A percentile compares a stretch with the other conserved stretches of the same genome.
Evolutionary conservation across 2,888 invertebrate genomes (phyloP).

Genomic region (Ectobius pallidus): DNA sequence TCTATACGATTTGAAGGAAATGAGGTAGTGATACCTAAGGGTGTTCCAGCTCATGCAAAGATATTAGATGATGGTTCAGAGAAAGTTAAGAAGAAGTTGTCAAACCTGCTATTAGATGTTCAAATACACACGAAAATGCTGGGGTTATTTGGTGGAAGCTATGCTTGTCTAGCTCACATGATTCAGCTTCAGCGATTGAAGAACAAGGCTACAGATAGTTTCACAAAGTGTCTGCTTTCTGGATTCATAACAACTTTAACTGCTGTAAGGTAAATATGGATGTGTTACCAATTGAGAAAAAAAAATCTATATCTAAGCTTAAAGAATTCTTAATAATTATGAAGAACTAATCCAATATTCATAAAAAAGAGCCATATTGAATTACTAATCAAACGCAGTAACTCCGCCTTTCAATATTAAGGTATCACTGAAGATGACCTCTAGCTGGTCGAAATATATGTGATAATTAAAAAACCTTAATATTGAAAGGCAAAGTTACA

Average conservation of each 20-base stretch:
- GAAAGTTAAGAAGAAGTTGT: constrained; percentile 50
- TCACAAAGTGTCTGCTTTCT: not conserved
- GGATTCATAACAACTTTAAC: not conserved
- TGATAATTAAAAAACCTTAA: no score
- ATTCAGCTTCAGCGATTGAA: constrained; percentile 69
- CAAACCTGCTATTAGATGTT: constrained; percentile 59
- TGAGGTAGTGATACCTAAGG: not conserved
- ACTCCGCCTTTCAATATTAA: no score
- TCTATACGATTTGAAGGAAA: not conserved
- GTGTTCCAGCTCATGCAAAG: not conserved
- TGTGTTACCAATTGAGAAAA: no score
- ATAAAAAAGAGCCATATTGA: no score
- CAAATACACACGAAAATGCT: constrained; percentile 58
- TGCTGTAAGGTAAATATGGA: constrained; percentile 16
- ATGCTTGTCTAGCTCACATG: constrained; percentile 64
- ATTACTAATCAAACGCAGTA: no score
- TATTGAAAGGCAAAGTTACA: no score
- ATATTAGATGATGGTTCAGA: not conserved
- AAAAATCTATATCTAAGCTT: no score
- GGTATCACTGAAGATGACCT: no score
- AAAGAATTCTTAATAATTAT: no score
- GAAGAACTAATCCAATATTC: no score
- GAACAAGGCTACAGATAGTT: constrained; percentile 56
- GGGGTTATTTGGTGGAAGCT: constrained; percentile 64
- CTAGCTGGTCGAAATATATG: no score